These are phyloP conservation scores for Nasonia oneida DNA, from an alignment of 2,888 invertebrate species.

Conservation along the genomic window DNA sequence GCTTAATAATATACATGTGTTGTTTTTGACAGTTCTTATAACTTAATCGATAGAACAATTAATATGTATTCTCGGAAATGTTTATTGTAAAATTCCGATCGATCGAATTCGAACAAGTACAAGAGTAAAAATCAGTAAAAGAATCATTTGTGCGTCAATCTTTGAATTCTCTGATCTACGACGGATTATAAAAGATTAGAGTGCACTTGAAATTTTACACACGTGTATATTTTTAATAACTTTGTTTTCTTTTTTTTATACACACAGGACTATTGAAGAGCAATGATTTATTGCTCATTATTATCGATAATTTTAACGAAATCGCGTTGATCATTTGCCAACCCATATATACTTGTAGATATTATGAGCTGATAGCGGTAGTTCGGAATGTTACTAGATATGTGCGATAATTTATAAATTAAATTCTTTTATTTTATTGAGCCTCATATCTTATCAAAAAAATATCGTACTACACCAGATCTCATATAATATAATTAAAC, in stretches of 20 bases:
- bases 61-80: neutral
- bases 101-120: neutral
- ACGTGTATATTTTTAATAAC: neutral
- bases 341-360: neutral
- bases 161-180: conserved; percentile 7
- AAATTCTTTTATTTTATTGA: neutral
- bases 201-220: neutral
- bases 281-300: neutral
- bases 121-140: neutral
- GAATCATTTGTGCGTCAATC: neutral
- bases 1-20: neutral
- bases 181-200: neutral
- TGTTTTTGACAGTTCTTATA: no score
- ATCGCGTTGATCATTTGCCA: neutral
- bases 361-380: neutral
- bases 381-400: neutral
- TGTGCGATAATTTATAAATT: neutral
- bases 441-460: neutral
- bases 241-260: neutral
- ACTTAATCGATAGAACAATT: neutral
- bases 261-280: neutral
- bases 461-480: neutral
- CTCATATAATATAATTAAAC: neutral
- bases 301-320: neutral
- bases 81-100: neutral